Base-by-base conservation (phyloP, 1,140 invertebrate genomes). In the Drosophila chauvacae region DNA sequence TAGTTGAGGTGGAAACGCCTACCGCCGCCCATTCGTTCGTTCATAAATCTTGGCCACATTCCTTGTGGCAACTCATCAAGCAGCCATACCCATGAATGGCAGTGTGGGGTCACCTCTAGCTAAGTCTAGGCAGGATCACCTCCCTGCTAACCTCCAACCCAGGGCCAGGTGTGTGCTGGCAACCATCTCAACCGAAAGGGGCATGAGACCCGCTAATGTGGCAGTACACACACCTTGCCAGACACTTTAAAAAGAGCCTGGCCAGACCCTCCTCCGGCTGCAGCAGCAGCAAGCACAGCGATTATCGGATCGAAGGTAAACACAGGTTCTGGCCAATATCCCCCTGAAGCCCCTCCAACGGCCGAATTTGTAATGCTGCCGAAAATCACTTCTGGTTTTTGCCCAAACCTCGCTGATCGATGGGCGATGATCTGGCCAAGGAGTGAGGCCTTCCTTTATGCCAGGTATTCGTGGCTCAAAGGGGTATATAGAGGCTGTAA, bases 361-460 rank as follows among this genome's bases (percentile, higher is more conserved):
- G 51, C 26, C 60, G 48, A 64, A 86, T 65, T 69, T 77, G 60
- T 63, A 76, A 64, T 76, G 63, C 56, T 50, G 42, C 76, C 51
- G 39, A 80, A 86, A 86, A 86, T 86, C 83, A 87, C 83, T 86
- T 88, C 83, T 87, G 79, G 30, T 87, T 87, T 87, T 87, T 82
- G 71, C 71, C 30, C 55, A 26, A 51, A 30, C 57, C 37, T 77
- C 33, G 23, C 58, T 64, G 69, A 71, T 70, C 69, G 69, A 33
- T 33, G 51, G n/a, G 59, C 58, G 41, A 47, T 64, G 50, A 76
- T 42, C 68, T 33, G 20, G 26, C 18, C 26, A 23, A 13, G 35
- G 4, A 65, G 58, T 50, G 61, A 26, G 30, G 18, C 7, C 35
- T 37, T 13, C 23, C n/a, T 65, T 28, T 28, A 65, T 51, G 23